Conservation (phyloP, 2,888 invertebrate species). For the Colostygia pectinataria region DNA sequence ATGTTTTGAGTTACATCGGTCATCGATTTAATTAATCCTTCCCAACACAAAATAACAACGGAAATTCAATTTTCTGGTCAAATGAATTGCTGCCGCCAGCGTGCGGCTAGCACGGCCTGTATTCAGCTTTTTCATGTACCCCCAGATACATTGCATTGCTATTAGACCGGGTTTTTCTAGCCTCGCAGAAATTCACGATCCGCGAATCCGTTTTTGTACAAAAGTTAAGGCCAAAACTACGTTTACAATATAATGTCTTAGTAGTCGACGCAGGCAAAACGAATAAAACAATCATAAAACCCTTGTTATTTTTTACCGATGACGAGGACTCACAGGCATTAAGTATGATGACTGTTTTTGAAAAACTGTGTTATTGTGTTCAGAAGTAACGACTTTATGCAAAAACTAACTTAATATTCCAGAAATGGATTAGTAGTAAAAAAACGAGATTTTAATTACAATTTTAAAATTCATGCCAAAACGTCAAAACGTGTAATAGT, state of each 20-base stretch:
- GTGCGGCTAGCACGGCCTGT: conserved; percentile 37
- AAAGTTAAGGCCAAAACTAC: neutral
- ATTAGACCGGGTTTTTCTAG: neutral
- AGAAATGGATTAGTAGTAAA: too few relatives aligned
- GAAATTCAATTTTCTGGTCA: conserved; percentile 69
- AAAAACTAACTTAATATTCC: too few relatives aligned
- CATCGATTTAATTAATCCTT: conserved; percentile 60
- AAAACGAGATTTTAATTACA: too few relatives aligned
- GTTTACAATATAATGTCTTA: neutral
- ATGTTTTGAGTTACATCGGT: conserved; percentile 39
- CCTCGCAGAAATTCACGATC: neutral
- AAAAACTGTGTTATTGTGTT: too few relatives aligned
- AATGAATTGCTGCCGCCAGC: conserved; percentile 54
- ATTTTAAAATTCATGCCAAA: too few relatives aligned
- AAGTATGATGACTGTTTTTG: too few relatives aligned
- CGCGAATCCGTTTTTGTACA: neutral
- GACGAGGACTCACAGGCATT: conserved; percentile 14
- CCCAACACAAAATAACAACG: conserved; percentile 55
- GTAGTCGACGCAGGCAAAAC: neutral
- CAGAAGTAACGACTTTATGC: too few relatives aligned
- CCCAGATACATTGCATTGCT: conserved; percentile 1
- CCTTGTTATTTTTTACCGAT: conserved; percentile 13
- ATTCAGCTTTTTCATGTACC: conserved; percentile 6
- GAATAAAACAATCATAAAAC: neutral
- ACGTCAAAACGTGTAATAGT: too few relatives aligned